Conservation (phyloP, 2,797 vertebrate species). For the Scleropages formosus region DNA sequence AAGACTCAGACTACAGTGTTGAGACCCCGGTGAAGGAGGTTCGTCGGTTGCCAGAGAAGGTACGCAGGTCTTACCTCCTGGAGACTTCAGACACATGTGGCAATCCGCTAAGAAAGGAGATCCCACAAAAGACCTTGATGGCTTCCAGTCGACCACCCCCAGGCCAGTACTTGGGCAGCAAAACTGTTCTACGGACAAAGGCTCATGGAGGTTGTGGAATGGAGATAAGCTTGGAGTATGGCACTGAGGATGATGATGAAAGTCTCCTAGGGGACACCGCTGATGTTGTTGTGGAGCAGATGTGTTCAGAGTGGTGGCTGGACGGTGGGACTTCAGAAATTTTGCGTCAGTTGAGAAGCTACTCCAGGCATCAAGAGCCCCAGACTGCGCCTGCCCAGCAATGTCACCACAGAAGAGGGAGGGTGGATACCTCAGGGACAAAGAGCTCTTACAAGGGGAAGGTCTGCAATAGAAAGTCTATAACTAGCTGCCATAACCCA, state of each 20-base stretch:
- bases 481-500: conserved; percentile 51
- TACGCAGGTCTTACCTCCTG: conserved; percentile 44
- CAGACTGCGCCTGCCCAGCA: neutral
- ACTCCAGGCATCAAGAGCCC: conserved; percentile 45
- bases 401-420: neutral
- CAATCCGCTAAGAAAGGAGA: conserved; percentile 72
- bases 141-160: conserved; percentile 33
- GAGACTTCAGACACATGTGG: conserved; percentile 49
- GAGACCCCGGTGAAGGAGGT: conserved; percentile 48
- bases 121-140: conserved; percentile 68
- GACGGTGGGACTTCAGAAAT: conserved; percentile 64
- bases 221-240: conserved; percentile 93
- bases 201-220: conserved; percentile 51
- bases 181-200: conserved; percentile 52
- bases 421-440: neutral
- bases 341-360: conserved; percentile 50
- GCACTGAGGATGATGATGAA: conserved; percentile 84
- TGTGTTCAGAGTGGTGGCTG: conserved; percentile 73
- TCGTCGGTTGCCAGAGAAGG: conserved; percentile 40
- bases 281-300: conserved; percentile 65
- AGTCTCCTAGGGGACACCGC: conserved; percentile 45
- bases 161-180: conserved; percentile 53
- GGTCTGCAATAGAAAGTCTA: conserved; percentile 44
- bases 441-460: conserved; percentile 41
- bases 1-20: conserved; percentile 42